Conservation (phyloP, 2,113 vertebrate genomes). For the Sigmodon hispidus region DNA sequence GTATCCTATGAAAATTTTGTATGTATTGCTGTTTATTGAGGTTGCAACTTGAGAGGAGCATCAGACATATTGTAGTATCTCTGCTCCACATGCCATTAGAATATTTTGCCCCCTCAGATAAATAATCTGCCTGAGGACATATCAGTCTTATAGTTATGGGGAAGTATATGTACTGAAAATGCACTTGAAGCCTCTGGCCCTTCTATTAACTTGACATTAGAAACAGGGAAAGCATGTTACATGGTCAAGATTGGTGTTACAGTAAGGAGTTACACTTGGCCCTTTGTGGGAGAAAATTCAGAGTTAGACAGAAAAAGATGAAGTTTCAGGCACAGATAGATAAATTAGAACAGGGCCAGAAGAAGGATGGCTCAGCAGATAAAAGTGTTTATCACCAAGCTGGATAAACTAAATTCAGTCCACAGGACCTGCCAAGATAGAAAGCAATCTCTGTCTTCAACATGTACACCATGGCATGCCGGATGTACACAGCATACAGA, state of each 20-base stretch:
- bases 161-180: neutral
- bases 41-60: neutral
- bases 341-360: neutral
- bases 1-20: neutral
- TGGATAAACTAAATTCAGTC: neutral
- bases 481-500: neutral
- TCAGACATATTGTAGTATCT: neutral
- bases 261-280: neutral
- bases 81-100: neutral
- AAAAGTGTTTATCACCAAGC: neutral
- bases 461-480: neutral
- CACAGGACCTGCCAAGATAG: neutral
- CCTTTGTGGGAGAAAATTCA: constrained; percentile 8
- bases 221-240: constrained; percentile 23
- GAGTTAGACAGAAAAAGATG: neutral
- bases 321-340: neutral
- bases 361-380: neutral
- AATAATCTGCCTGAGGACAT: neutral
- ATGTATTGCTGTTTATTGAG: neutral
- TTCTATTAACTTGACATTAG: neutral
- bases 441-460: neutral
- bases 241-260: neutral
- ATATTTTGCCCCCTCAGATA: neutral
- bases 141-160: neutral
- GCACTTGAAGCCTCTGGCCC: neutral